Base-by-base conservation (phyloP, 2,888 invertebrate species). In the Archaeoteleia sp. region DNA sequence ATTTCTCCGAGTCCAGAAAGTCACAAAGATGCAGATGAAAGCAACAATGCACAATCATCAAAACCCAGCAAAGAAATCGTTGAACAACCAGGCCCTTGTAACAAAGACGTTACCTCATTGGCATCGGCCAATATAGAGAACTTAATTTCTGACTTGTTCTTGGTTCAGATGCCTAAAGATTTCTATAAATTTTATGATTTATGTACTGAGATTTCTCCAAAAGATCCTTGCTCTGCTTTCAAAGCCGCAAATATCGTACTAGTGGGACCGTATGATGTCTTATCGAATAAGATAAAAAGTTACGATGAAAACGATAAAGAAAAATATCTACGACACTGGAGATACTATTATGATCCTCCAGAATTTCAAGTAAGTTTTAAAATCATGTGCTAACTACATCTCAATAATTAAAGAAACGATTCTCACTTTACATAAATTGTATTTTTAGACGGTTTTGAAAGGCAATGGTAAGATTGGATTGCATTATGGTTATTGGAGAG, bases 311-410 rank as follows among this genome's bases (percentile, higher is more conserved):
- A 88, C 0, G 85, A 89, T 61, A 88, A 90, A 65, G 87, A 90
- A 62, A 87, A 91, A 63, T 94, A 92, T 81, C 87, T 95, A 40
- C 86, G 91, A 6, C 95, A 97, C 82, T 96, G 95, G 93, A 89
- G 98, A 74, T 97, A 93, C 86, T 95, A 90, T 82, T 95, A 93
- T 85, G 98, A 98, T 87, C 95, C 96, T 6, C 97, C 98, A 6
- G 97, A 98, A 86, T 94, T 97, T 85, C 94, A 95, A 87, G 91
- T 91, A 82, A 72, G 71, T 45, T 20, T 48, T 25, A 12, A 12
- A 6, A 5, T n/a, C 5, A 5, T 14, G 39, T 20, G 10, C 13
- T 40, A 15, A 37, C 17, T 15, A 15, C n/a, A 15, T 37, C 23
- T 10, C 12, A n/a, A n/a, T 2, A n/a, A 29, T 29, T 7, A 39